Conservation (phyloP, 2,888 invertebrate genomes). For the Cerceris ruficornis region DNA sequence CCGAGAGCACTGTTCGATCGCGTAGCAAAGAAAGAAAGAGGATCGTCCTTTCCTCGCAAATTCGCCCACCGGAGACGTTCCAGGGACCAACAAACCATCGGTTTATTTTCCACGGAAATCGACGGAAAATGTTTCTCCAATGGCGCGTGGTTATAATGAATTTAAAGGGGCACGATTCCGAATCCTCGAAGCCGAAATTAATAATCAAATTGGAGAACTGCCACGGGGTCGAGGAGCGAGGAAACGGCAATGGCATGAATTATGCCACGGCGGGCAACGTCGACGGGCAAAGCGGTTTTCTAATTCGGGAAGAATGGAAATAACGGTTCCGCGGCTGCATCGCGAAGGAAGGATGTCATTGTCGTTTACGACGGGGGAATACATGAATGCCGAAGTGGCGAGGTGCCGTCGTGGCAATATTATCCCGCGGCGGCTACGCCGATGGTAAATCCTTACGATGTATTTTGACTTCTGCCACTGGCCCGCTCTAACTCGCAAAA, state of each 20-base stretch:
- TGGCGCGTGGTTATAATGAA: not conserved
- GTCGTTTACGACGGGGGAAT: slow-evolving; percentile 59
- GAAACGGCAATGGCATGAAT: slow-evolving; percentile 26
- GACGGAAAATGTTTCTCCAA: slow-evolving; percentile 11
- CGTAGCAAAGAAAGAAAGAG: too few species aligned
- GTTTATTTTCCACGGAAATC: slow-evolving; percentile 11
- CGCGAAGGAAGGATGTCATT: slow-evolving; percentile 45
- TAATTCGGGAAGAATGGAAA: slow-evolving; percentile 53
- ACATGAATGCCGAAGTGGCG: slow-evolving; percentile 45
- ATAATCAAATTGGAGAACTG: slow-evolving; percentile 50
- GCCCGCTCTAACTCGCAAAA: slow-evolving; percentile 40
- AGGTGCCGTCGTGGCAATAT: slow-evolving; percentile 21
- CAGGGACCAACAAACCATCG: too few species aligned
- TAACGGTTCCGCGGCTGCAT: slow-evolving; percentile 28
- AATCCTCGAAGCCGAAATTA: slow-evolving; percentile 36
- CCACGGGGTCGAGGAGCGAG: slow-evolving; percentile 20
- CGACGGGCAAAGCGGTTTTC: slow-evolving; percentile 32
- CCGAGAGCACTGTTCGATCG: too few species aligned
- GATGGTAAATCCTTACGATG: slow-evolving; percentile 53
- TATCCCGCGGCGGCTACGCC: slow-evolving; percentile 23
- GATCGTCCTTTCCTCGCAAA: too few species aligned
- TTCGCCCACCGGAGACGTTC: too few species aligned
- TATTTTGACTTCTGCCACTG: slow-evolving; percentile 58
- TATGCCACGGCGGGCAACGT: slow-evolving; percentile 15
- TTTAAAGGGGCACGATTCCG: not conserved